Evolutionary conservation across 2,797 vertebrate species (phyloP), one percentile per base, ranked within the genome.

Genomic region (Silurus aristotelis): DNA sequence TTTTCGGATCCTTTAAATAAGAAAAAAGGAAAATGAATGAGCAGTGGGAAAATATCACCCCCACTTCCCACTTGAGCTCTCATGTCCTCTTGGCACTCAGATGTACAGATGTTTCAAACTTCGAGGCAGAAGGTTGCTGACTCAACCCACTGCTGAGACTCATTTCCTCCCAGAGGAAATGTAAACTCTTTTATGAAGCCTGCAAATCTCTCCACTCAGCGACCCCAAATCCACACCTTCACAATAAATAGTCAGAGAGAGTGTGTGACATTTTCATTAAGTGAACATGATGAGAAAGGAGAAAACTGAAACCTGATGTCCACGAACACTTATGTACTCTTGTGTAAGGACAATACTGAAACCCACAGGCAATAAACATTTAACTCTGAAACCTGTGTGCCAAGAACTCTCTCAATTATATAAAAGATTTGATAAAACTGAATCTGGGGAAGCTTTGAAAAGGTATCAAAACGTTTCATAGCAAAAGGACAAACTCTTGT

Each of bases 141-240:
- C 68, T 88, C 82, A 83, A 84, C 68, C 72, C 80, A 31, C 81
- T 78, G 83, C 75, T 83, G 86, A 63, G 72, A 58, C 58, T 72
- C 55, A 52, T 87, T 87, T 88, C 86, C 89, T 88, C 87, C 82
- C 83, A 27, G 22, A 84, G 75, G 89, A 84, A 84, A 60, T 84
- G 81, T 88, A 75, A 86, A 89, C 82, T 82, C 82, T 88, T 88
- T 87, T 80, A 84, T 73, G 81, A 85, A 68, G 77, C 82, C 83
- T 55, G 58, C 80, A 87, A 80, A 81, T 84, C 22, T 64, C 82
- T 88, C 61, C 70, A 66, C 79, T 68, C 64, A 82, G 83, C 38
- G 31, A 80, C 63, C 85, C 19, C 80, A 64, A 76, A 87, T 63
- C 72, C 64, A 14, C 67, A 86, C 82, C 27, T 83, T 80, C 64